Base-by-base conservation (phyloP, 2,797 vertebrate species). In the Philypnodon macrostomus region DNA sequence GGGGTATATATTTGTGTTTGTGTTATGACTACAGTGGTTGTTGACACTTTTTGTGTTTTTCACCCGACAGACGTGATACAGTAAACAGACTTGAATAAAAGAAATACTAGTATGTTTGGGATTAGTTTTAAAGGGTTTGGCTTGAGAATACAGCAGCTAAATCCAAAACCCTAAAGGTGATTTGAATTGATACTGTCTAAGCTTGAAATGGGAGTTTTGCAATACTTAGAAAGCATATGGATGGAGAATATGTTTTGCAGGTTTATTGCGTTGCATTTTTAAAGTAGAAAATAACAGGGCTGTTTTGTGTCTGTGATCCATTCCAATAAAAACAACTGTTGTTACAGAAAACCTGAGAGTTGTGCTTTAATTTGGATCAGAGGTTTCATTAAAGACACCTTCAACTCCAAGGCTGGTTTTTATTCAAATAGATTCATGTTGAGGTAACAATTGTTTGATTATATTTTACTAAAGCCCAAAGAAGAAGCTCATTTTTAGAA, bases 301-400 rank as follows among this genome's bases (percentile, higher is more conserved):
- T 85, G 70, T 73, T 58, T 79, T 79, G 74, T 84, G 77, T 81
- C 69, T 86, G 75, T 86, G 73, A 89, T 89, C 75, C 87, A 91
- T 90, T 90, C 88, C 87, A 90, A 88, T 88, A 86, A 90, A 85
- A 69, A 58, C 19, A 73, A 63, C 47, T 69, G 63, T 67, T 70
- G 57, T 63, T 58, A 79, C 63, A 73, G 47, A 62, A 10, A 26
- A 38, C 2, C 14, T 0, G n/a, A n/a, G n/a, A n/a, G n/a, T 7
- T 51, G 13, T 47, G 13, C 38, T 62, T 48, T 64, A 3, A 26
- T 15, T 35, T 12, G 13, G 7, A 27, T 14, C 5, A 15, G 7
- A 42, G 5, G 4, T 27, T 16, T 29, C 10, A 16, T 24, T 5
- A 11, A 27, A 29, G 7, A 27, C 39, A 41, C 24, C 19, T 7